These are phyloP conservation scores for Gadopsis bispinosus DNA, from an alignment of 2,797 vertebrate genomes.

Conservation along the genomic window DNA sequence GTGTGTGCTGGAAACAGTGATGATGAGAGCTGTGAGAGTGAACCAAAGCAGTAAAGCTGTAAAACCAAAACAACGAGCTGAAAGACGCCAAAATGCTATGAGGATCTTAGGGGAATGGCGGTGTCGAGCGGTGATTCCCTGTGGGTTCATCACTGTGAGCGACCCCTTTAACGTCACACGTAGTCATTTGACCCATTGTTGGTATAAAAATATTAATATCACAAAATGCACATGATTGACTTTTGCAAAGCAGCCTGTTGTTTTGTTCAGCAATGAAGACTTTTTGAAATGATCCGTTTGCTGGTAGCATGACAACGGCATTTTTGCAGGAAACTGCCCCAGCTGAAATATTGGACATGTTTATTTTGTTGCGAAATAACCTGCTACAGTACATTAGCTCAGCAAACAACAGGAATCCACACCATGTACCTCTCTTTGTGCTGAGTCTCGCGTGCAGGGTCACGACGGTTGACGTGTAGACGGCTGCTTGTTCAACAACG, in stretches of 20 bases:
- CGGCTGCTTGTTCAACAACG: slow-evolving; percentile 54
- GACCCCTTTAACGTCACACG: background rate
- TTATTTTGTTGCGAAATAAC: background rate
- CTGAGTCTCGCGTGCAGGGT: slow-evolving; percentile 30
- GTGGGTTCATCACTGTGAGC: background rate
- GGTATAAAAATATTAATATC: background rate
- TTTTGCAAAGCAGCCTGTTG: background rate
- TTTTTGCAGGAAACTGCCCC: background rate
- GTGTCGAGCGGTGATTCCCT: background rate
- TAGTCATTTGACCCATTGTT: background rate
- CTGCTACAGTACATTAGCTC: background rate
- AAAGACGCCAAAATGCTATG: background rate
- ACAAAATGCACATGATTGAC: background rate
- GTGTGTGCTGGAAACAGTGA: background rate
- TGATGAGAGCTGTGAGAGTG: background rate
- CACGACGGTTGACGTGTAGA: slow-evolving; percentile 45
- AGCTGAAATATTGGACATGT: background rate
- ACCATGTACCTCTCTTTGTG: background rate
- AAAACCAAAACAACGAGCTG: slow-evolving; percentile 4
- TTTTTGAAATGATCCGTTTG: background rate
- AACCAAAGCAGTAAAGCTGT: background rate
- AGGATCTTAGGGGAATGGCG: background rate
- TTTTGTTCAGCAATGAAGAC: background rate
- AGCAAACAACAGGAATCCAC: background rate
- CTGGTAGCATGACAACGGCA: background rate